Percentiles rank a stretch among this genome's conserved stretches.
These are phyloP conservation scores for Drosophila diplacantha DNA, from an alignment of 2,888 invertebrate species.

Conservation along the genomic window DNA sequence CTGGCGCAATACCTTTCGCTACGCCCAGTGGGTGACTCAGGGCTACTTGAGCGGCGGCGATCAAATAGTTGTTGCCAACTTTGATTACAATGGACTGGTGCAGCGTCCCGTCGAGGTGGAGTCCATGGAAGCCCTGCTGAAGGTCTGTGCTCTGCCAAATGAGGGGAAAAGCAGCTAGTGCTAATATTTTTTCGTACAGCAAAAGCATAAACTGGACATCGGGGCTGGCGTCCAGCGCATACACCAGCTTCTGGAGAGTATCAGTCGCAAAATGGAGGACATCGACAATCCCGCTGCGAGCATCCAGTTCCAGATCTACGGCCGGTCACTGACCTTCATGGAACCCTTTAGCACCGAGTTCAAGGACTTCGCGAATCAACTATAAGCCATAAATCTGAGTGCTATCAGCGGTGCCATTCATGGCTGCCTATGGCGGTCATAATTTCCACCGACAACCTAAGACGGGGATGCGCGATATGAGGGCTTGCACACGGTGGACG, in stretches of 20 bases:
- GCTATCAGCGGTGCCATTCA: neutral
- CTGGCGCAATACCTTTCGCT: neutral
- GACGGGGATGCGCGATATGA: neutral
- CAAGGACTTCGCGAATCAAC: conserved; percentile 12
- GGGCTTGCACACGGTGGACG: neutral
- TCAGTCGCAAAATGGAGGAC: neutral
- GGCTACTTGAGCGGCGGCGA: conserved; percentile 9
- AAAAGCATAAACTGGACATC: neutral
- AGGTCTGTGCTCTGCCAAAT: neutral
- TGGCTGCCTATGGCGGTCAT: neutral
- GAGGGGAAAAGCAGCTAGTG: no score
- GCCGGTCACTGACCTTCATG: neutral
- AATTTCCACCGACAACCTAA: neutral
- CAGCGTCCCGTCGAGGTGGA: neutral
- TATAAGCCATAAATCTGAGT: neutral
- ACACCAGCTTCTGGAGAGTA: neutral
- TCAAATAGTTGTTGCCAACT: neutral
- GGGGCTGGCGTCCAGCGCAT: neutral
- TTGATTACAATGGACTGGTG: neutral
- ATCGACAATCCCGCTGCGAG: neutral
- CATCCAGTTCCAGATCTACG: neutral
- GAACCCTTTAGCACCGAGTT: conserved; percentile 1
- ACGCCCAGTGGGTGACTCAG: conserved; percentile 5
- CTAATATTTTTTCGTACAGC: neutral
- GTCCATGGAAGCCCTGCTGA: accelerated